Evolutionary conservation across 1,140 invertebrate genomes (phyloP), one percentile per base, ranked within the genome.

Genomic region (Gryon sp.): DNA sequence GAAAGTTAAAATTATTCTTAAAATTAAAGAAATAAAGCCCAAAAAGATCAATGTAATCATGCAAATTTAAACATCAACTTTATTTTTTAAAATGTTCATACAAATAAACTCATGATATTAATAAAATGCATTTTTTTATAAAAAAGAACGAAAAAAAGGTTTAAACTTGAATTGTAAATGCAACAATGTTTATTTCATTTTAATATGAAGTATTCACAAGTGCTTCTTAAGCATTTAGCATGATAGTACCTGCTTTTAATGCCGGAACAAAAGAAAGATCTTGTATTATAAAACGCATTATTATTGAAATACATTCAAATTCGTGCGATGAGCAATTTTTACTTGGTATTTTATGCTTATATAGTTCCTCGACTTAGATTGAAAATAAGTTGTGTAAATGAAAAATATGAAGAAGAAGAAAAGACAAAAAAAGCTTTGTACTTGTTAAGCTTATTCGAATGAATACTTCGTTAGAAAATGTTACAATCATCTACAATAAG

Each of bases 331-430:
- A 43, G 14, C 28, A 9, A 68, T 70, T 70, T 69, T 52, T 59
- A 69, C 28, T 57, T 60, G 36, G 16, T 24, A 60, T 9, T 70
- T 60, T 69, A 32, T 70, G 66, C 66, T 60, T 70, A 18, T 60
- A 70, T 70, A 70, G 66, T 70, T 70, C 66, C 66, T 70, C 43
- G 20, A 59, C 53, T 60, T 59, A 70, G 45, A 3, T 7, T 36
- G 20, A 59, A 26, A 6, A 38, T 66, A 18, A 5, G 11, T 14
- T 50, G 32, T 48, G 8, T 59, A 48, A 62, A 48, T 50, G 45
- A 41, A 19, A 15, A 36, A 32, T 28, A 36, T 22, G n/a, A 24
- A 28, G 24, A 19, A 7, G 8, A 38, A 9, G 36, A 34, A 38
- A 19, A 7, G 8, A 38, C 34, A 52, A 34, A 50, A 6, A 26